phyloP scores from a whole-genome alignment of 2,797 vertebrate species.

The Scyliorhinus canicula region DNA sequence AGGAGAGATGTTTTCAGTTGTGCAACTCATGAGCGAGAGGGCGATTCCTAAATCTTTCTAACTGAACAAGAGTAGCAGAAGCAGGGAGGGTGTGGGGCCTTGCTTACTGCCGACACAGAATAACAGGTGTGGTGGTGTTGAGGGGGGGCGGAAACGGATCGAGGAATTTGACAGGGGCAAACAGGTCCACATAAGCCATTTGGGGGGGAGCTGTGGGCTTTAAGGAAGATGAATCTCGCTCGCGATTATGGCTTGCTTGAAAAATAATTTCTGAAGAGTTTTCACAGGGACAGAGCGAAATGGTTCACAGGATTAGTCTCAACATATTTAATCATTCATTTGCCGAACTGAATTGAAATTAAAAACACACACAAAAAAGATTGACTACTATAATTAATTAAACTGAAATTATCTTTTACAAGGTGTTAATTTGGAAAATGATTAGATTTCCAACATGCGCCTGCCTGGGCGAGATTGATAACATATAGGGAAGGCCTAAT shows the following conservation, averaged over 20 bases:
- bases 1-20: background rate
- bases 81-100: too few species aligned
- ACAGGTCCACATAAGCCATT: background rate
- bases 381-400: constrained; percentile 37
- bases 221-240: background rate
- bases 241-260: background rate
- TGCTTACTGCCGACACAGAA: too few species aligned
- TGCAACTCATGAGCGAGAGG: background rate
- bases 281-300: background rate
- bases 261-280: constrained; percentile 17
- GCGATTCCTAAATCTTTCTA: background rate
- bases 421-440: constrained; percentile 35
- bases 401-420: constrained; percentile 34
- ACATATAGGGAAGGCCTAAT: background rate
- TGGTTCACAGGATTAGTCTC: background rate
- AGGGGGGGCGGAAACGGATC: background rate
- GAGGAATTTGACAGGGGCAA: background rate
- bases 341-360: constrained; percentile 31
- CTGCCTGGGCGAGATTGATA: background rate
- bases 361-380: constrained; percentile 31
- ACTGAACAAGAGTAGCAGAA: too few species aligned
- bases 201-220: background rate
- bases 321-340: constrained; percentile 33
- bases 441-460: constrained; percentile 14
- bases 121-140: too few species aligned